Conservation (phyloP, 1,140 invertebrate genomes). For the Caenorhabditis tropicalis region DNA sequence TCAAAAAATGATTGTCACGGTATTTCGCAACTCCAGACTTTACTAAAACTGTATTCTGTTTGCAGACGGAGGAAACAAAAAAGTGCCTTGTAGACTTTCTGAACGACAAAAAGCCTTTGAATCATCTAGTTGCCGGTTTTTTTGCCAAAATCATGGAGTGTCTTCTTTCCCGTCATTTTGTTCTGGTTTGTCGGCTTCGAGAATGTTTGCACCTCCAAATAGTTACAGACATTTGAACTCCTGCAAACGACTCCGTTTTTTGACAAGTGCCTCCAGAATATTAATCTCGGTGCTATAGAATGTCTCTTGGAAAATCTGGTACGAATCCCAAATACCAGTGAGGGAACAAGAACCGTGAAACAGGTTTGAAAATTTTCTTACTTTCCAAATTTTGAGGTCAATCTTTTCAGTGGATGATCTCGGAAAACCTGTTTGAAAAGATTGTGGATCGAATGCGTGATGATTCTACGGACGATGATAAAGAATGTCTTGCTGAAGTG, state of each 20-base stretch:
- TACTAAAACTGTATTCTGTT: not conserved
- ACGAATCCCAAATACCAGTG: not conserved
- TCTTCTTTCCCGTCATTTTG: not conserved
- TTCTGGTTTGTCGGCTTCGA: not conserved
- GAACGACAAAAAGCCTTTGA: slow-evolving; percentile 5
- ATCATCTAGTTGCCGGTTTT: slow-evolving; percentile 26
- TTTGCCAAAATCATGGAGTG: slow-evolving; percentile 36
- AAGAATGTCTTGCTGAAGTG: slow-evolving; percentile 4
- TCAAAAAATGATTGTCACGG: slow-evolving; percentile 11
- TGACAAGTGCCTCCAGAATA: slow-evolving; percentile 23
- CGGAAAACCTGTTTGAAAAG: not conserved
- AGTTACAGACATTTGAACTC: slow-evolving; percentile 12
- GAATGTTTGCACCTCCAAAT: not conserved
- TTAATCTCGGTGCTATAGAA: slow-evolving; percentile 15
- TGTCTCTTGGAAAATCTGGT: slow-evolving; percentile 10
- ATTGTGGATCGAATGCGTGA: slow-evolving; percentile 2
- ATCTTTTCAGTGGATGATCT: slow-evolving; percentile 6
- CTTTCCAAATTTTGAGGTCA: not conserved
- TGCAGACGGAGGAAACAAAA: not conserved
- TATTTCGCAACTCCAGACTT: not conserved
- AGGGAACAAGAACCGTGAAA: not conserved
- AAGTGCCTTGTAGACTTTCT: slow-evolving; percentile 10
- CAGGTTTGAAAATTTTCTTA: not conserved
- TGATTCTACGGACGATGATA: not conserved
- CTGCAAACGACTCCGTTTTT: not conserved